Conservation (phyloP, 2,888 invertebrate genomes). For the Cactoblastis cactorum region DNA sequence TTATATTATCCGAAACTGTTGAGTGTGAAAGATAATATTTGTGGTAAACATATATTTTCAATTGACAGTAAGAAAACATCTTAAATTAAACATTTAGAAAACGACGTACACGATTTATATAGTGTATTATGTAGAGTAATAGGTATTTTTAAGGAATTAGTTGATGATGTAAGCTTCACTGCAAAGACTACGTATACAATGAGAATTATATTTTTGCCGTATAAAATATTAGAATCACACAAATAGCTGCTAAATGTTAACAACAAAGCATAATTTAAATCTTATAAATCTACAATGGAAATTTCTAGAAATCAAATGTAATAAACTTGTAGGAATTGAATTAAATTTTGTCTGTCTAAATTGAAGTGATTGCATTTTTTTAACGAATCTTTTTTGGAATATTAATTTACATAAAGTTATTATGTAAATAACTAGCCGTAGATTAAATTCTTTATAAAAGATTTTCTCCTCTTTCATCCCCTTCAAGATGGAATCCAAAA, state of each 20-base stretch:
- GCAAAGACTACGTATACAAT: constrained; percentile 65
- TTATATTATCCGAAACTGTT: constrained; percentile 6
- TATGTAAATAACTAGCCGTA: no score
- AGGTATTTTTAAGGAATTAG: constrained; percentile 56
- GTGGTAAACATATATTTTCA: neutral
- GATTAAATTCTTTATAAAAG: no score
- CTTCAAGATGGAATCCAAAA: no score
- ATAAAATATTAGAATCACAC: constrained; percentile 61
- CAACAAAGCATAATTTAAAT: constrained; percentile 16
- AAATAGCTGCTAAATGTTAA: constrained; percentile 46
- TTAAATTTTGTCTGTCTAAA: no score
- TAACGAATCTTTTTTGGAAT: no score
- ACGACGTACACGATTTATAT: constrained; percentile 28
- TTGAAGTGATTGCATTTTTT: no score
- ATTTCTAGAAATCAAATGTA: constrained; percentile 11
- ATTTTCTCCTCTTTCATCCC: no score
- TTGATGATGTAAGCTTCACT: constrained; percentile 69
- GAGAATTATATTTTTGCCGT: constrained; percentile 42
- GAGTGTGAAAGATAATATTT: constrained; percentile 1
- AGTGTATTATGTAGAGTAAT: constrained; percentile 68
- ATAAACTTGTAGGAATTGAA: neutral
- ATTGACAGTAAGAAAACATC: constrained; percentile 64
- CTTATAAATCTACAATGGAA: constrained; percentile 28
- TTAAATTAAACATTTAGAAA: constrained; percentile 48
- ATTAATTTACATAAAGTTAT: no score